Evolutionary conservation across 2,888 invertebrate genomes (phyloP).

Genomic region (Tiliacea citrago): DNA sequence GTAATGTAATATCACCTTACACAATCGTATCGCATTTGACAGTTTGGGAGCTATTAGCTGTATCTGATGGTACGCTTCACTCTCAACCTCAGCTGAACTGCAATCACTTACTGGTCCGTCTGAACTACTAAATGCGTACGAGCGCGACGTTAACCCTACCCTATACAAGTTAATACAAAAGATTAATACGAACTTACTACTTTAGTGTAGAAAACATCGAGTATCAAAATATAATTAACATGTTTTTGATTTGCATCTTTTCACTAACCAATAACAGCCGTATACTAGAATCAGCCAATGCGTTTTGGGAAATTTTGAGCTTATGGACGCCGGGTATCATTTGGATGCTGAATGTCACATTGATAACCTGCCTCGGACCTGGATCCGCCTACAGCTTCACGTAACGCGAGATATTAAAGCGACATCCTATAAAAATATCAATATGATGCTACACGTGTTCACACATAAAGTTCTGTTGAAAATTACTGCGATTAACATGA

Average conservation of each 20-base stretch:
- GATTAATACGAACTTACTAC: constrained; percentile 83
- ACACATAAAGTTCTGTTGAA: constrained; percentile 51
- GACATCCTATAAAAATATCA: constrained; percentile 47
- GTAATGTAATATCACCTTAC: constrained; percentile 74
- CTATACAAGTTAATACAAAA: constrained; percentile 83
- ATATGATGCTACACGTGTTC: constrained; percentile 47
- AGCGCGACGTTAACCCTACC: constrained; percentile 79
- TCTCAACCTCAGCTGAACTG: constrained; percentile 44
- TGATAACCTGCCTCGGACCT: constrained; percentile 53
- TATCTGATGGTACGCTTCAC: constrained; percentile 48
- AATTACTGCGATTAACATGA: constrained; percentile 23
- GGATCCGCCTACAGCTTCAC: constrained; percentile 35
- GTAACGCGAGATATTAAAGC: constrained; percentile 42
- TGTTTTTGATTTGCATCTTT: constrained; percentile 86
- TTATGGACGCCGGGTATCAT: constrained; percentile 80
- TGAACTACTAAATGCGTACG: constrained; percentile 83
- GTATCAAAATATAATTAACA: constrained; percentile 91
- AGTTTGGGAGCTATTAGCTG: constrained; percentile 66
- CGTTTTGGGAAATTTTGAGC: constrained; percentile 86
- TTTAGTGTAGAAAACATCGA: constrained; percentile 89
- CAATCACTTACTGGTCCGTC: constrained; percentile 65
- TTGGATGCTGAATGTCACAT: constrained; percentile 78
- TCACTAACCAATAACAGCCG: constrained; percentile 91
- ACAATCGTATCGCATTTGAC: constrained; percentile 79
- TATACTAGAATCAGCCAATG: constrained; percentile 90